Percentiles rank a stretch among this genome's conserved stretches.
Evolutionary conservation across 2,113 vertebrate species (phyloP).

Genomic region (Egretta garzetta): DNA sequence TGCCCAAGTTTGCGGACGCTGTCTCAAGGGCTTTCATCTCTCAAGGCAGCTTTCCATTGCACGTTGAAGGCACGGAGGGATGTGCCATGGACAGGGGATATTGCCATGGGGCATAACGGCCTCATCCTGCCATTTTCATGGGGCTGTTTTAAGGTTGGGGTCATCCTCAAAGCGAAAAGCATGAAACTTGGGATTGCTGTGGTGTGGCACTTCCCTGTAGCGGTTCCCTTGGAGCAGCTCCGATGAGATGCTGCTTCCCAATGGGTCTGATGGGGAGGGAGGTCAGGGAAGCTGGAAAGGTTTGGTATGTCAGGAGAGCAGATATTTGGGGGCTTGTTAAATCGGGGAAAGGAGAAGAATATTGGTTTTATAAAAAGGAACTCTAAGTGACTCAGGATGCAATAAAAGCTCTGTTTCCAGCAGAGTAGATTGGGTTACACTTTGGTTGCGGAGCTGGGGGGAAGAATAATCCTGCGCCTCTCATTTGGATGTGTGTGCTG

Average conservation of each 20-base stretch:
- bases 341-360: neutral
- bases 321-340: constrained; percentile 20
- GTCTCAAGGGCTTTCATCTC: neutral
- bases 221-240: neutral
- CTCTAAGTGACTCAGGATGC: constrained; percentile 10
- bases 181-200: neutral
- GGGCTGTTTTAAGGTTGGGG: neutral
- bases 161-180: neutral
- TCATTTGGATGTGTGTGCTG: neutral
- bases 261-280: neutral
- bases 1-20: neutral
- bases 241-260: neutral
- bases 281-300: neutral
- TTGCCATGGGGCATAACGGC: rapidly evolving
- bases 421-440: neutral
- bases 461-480: neutral
- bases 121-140: neutral
- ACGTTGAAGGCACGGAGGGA: neutral
- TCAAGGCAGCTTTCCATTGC: neutral
- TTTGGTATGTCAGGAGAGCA: neutral
- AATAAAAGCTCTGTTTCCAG: constrained; percentile 35
- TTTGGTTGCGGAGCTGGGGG: neutral
- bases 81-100: neutral
- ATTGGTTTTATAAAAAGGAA: neutral
- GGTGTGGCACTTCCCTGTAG: neutral